Evolutionary conservation across 2,113 vertebrate species (phyloP).

Genomic region (Phasianus colchicus): DNA sequence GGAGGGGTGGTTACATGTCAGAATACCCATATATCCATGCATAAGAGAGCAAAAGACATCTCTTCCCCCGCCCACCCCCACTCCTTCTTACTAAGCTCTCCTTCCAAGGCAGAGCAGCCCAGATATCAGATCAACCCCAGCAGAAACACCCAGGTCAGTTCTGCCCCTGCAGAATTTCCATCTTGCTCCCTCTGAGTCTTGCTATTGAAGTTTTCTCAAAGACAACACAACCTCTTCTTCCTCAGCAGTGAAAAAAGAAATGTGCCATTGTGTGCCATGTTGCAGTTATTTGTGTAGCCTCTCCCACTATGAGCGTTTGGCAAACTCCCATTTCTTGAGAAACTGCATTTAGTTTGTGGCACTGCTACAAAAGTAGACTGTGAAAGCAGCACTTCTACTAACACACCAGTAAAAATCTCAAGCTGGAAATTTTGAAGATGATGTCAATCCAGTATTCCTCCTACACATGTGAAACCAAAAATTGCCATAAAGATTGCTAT

Average conservation of each 20-base stretch:
- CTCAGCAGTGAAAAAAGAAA: background rate
- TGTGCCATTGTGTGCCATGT: background rate
- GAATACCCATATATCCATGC: background rate
- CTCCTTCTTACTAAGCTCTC: background rate
- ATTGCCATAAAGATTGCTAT: conserved; percentile 14
- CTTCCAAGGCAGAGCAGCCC: background rate
- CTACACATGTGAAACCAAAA: background rate
- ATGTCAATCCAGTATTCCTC: background rate
- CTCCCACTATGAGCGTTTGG: rapidly evolving
- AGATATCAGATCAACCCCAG: background rate
- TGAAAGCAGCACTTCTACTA: background rate
- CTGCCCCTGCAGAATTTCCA: background rate
- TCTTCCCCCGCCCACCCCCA: too few species aligned
- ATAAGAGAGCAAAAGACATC: background rate
- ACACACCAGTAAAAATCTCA: background rate
- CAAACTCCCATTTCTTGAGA: background rate
- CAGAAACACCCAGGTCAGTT: background rate
- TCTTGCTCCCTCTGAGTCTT: background rate
- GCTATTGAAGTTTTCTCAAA: background rate
- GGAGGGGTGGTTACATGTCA: background rate
- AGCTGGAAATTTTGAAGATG: background rate
- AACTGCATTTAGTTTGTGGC: background rate
- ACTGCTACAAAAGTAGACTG: background rate
- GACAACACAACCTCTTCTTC: background rate
- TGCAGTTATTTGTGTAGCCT: background rate